These are phyloP conservation scores for Leptodactylus fallax DNA, from an alignment of 2,797 vertebrate species.

Conservation along the genomic window DNA sequence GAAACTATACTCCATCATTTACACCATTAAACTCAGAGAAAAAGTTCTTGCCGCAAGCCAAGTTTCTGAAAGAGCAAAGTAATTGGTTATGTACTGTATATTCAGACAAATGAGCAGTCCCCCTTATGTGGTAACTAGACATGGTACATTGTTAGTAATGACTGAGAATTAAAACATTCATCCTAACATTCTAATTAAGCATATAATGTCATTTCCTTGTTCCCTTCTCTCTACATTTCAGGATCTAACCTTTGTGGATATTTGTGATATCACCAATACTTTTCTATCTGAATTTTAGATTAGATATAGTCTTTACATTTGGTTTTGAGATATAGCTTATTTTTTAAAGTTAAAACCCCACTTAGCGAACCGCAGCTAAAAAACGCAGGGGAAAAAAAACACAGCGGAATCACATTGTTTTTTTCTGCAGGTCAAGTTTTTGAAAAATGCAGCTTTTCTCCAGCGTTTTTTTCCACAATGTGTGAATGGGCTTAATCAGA, in stretches of 20 bases:
- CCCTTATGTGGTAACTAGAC: slow-evolving; percentile 71
- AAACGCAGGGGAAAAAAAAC: no score
- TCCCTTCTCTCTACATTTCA: slow-evolving; percentile 45
- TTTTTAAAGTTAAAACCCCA: no score
- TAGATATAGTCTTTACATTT: background rate
- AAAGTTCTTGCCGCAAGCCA: background rate
- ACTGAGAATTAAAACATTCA: slow-evolving; percentile 78
- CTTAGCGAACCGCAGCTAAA: no score
- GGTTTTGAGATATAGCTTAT: background rate
- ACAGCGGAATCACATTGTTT: no score
- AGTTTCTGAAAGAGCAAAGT: background rate
- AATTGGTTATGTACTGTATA: slow-evolving; percentile 80
- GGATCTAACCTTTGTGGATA: background rate
- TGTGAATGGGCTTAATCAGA: no score
- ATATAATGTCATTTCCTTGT: slow-evolving; percentile 70
- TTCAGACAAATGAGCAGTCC: slow-evolving; percentile 75
- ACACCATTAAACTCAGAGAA: background rate
- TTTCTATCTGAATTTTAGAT: no score
- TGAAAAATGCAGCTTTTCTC: no score
- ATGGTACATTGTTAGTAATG: background rate
- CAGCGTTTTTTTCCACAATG: no score
- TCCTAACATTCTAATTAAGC: slow-evolving; percentile 76
- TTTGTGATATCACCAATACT: background rate
- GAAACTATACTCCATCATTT: no score
- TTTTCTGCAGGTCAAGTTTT: no score